Conservation (phyloP, 2,888 invertebrate species). For the Drosophila multiciliata region DNA sequence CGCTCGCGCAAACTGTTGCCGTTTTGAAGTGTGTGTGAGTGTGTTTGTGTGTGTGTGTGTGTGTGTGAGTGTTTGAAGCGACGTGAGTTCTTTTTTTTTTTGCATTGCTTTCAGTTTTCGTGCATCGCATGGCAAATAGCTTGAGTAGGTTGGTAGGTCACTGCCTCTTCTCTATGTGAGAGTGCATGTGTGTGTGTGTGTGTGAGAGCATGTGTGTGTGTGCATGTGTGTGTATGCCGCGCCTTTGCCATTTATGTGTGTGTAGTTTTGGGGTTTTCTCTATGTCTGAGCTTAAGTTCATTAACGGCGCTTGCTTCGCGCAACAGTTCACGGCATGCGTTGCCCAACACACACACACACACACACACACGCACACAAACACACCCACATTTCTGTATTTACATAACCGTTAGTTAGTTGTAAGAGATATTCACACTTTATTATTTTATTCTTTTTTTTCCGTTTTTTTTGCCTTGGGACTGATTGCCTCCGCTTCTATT, state of each 20-base stretch:
- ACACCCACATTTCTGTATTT: conserved; percentile 11
- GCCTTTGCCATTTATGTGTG: conserved; percentile 27
- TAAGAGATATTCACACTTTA: conserved; percentile 49
- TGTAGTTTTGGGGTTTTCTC: conserved; percentile 22
- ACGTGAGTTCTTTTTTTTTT: conserved; percentile 26
- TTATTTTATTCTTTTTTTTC: not conserved
- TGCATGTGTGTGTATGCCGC: conserved; percentile 19
- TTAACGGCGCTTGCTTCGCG: conserved; percentile 69
- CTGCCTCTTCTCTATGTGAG: conserved; percentile 41
- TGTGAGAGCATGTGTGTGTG: conserved; percentile 10
- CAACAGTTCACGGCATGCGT: conserved; percentile 71
- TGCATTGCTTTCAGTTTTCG: conserved; percentile 54
- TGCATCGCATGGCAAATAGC: conserved; percentile 57
- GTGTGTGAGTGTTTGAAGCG: conserved; percentile 30
- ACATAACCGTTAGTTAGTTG: conserved; percentile 57
- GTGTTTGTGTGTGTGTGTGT: not conserved
- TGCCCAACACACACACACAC: conserved; percentile 7
- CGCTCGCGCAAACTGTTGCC: conserved; percentile 72
- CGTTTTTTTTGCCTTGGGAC: conserved; percentile 29
- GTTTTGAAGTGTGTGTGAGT: conserved; percentile 22
- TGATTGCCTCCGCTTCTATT: conserved; percentile 53
- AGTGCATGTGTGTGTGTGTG: conserved; percentile 6
- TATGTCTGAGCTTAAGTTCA: conserved; percentile 70
- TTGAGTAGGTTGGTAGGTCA: conserved; percentile 79
- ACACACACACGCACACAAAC: not conserved